Conservation (phyloP, 2,113 vertebrate genomes). For the Emberiza fucata region DNA sequence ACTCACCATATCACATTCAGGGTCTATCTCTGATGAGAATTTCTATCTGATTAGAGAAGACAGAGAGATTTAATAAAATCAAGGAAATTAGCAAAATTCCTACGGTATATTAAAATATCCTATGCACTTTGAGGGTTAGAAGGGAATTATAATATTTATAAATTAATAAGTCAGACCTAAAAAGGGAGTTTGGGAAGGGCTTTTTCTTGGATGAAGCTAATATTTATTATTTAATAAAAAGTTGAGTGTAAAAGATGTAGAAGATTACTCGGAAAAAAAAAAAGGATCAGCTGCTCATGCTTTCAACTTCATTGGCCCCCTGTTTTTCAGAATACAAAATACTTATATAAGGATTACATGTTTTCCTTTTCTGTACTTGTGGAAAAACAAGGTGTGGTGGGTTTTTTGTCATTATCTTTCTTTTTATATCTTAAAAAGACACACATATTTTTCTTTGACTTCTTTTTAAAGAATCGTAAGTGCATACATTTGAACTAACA, state of each 20-base stretch:
- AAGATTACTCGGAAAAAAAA: not conserved
- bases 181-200: not conserved
- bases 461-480: not conserved
- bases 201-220: not conserved
- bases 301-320: not conserved
- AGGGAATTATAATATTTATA: not conserved
- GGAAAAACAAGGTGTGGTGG: not conserved
- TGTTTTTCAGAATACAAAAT: not conserved
- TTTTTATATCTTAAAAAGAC: not conserved
- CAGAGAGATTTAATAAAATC: not conserved
- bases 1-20: not conserved
- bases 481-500: not conserved
- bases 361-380: not conserved
- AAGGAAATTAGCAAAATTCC: not conserved
- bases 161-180: not conserved
- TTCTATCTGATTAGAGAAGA: not conserved
- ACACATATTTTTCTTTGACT: not conserved
- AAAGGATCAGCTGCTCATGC: not conserved
- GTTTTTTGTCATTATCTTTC: rapidly evolving
- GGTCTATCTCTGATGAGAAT: not conserved
- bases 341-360: not conserved
- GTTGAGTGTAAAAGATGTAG: not conserved
- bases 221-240: not conserved
- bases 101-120: not conserved
- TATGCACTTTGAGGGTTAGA: not conserved